These are phyloP conservation scores for Oryzias sinensis DNA, from an alignment of 2,797 vertebrate genomes.

Conservation along the genomic window DNA sequence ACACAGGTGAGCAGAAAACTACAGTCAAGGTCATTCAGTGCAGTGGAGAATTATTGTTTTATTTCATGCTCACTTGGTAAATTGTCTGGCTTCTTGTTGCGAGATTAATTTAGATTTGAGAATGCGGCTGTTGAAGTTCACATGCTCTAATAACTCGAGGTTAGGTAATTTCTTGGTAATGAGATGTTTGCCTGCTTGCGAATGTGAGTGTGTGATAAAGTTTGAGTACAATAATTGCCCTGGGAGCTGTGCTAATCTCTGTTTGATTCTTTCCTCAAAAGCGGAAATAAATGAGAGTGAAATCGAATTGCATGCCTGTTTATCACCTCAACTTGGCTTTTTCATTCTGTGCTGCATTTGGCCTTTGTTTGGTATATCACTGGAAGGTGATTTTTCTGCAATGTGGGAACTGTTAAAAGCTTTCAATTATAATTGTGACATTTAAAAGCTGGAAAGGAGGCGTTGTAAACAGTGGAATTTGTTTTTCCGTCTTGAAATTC, in stretches of 20 bases:
- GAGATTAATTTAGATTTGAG: slow-evolving; percentile 31
- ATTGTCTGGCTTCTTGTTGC: slow-evolving; percentile 22
- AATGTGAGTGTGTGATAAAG: slow-evolving; percentile 25
- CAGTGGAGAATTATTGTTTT: slow-evolving; percentile 12
- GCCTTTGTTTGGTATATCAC: slow-evolving; percentile 18
- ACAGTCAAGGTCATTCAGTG: slow-evolving; percentile 19
- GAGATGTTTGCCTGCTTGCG: slow-evolving; percentile 28
- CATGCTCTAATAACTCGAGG: slow-evolving; percentile 56
- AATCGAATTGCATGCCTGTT: slow-evolving; percentile 54
- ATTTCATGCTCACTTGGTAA: slow-evolving; percentile 28
- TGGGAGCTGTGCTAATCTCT: slow-evolving; percentile 32
- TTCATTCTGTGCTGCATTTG: slow-evolving; percentile 12
- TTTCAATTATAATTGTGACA: slow-evolving; percentile 24
- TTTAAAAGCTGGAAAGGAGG: slow-evolving; percentile 10
- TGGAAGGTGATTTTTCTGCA: slow-evolving; percentile 14
- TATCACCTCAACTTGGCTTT: slow-evolving; percentile 44
- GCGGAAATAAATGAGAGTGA: slow-evolving; percentile 49
- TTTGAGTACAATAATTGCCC: slow-evolving; percentile 33
- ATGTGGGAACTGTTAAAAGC: slow-evolving; percentile 18
- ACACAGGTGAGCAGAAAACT: slow-evolving; percentile 76
- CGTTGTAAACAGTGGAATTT: not conserved
- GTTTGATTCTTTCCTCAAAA: slow-evolving; percentile 52
- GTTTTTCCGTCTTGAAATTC: slow-evolving; percentile 6
- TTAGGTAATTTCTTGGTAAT: slow-evolving; percentile 54
- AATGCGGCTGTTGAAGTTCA: slow-evolving; percentile 33